Evolutionary conservation across 2,888 invertebrate species (phyloP), one percentile per base, ranked within the genome.

Genomic region (Flexamia atlantica): DNA sequence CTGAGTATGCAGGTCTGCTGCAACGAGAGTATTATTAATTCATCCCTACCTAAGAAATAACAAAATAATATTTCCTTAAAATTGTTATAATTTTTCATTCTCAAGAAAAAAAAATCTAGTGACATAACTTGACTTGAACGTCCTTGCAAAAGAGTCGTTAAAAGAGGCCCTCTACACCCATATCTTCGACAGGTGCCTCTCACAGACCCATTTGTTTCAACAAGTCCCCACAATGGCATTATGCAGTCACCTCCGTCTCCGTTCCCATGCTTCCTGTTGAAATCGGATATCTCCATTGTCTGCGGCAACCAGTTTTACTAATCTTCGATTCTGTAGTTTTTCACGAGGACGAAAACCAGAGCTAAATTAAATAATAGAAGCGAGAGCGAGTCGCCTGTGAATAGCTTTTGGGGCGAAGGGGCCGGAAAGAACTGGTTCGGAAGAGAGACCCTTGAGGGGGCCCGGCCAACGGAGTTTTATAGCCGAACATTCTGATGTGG

Each of bases 311-410:
- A 79, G 79, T 79, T 79, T 79, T 30, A 79, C 79, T 79, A 57
- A 79, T 79, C 79, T 79, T 79, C 79, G 79, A 57, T 79, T 79
- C 79, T 79, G 53, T 79, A 57, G 50, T 76, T 76, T 79, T 79
- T 79, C 79, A 25, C 79, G 79, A 74, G 57, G 57, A 83, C 42
- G 72, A 57, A 83, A 74, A 83, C 82, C 82, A 83, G 82, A 74
- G 82, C 74, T 40, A 83, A 83, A 83, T 83, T 53, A 70, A 83
- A 83, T 72, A 83, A 83, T 74, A 74, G 72, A 50, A 50, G 82
- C 68, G 50, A 82, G 50, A 82, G 76, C 20, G 76, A 76, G 42
- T n/a, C n/a, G 70, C 28, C 46, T 46, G 72, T 72, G 76, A 76
- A 76, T 46, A 76, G 72, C 17, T 72, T 32, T 76, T 50, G 76